Percentiles rank a stretch among this genome's conserved stretches.
Conservation (phyloP, 2,888 invertebrate genomes). For the Polyommatus iphigenia region DNA sequence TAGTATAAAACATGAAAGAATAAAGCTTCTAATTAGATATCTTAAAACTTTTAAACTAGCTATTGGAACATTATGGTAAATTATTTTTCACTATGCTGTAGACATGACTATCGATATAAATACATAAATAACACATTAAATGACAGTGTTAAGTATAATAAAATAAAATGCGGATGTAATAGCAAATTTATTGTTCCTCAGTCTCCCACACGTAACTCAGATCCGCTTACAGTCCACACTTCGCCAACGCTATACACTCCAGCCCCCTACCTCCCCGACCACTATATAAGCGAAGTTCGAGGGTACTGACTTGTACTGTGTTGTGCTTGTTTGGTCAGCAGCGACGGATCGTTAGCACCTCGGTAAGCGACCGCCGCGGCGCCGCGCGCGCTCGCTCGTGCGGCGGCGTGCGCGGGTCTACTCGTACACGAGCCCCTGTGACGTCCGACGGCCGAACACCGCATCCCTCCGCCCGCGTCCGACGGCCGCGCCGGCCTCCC, state of each 20-base stretch:
- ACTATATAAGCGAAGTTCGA: conserved; percentile 62
- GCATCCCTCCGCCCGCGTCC: conserved; percentile 43
- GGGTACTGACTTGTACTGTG: conserved; percentile 77
- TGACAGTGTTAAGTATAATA: not conserved
- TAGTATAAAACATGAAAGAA: not conserved
- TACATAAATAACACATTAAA: not conserved
- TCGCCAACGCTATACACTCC: conserved; percentile 41
- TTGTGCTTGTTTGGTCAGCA: conserved; percentile 80
- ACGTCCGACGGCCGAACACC: conserved; percentile 71
- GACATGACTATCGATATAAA: not conserved
- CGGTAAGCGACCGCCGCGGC: conserved; percentile 72
- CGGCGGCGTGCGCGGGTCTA: conserved; percentile 62
- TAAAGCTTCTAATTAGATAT: not conserved
- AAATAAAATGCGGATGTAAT: conserved; percentile 21
- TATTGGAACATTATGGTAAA: not conserved
- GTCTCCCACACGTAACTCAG: conserved; percentile 34
- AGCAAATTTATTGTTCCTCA: conserved; percentile 20
- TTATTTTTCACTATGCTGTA: not conserved
- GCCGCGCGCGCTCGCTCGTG: conserved; percentile 60
- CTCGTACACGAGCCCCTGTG: conserved; percentile 74
- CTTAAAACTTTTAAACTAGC: not conserved
- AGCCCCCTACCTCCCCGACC: conserved; percentile 48
- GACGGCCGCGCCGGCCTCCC: conserved; percentile 38
- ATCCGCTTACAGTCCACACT: conserved; percentile 40
- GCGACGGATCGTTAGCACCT: conserved; percentile 79